Base-by-base conservation (phyloP, 2,113 vertebrate genomes). In the Lasiurus cinereus region DNA sequence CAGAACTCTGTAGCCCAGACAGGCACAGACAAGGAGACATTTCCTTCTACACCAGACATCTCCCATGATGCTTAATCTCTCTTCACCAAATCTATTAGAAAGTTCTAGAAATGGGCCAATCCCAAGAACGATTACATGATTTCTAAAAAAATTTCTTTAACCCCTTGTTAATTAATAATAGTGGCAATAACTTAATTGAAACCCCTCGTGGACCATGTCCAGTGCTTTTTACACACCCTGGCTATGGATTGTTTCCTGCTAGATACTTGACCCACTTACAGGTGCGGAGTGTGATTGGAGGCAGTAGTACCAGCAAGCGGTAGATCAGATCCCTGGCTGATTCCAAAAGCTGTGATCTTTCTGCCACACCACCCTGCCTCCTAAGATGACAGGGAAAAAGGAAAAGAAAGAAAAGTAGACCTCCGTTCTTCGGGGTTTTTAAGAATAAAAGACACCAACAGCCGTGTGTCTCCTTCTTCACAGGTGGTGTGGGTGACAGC, bases 401-500 rank as follows among this genome's bases (percentile, higher is more conserved):
- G 59, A 14, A 64, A 64, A 64, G 62, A 29, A 64, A 67, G 64
- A 67, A 14, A 67, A 15, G 36, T 48, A 11, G 39, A 39, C 16
- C 36, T 74, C 46, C 48, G 31, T 82, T 82, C 67, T 86, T 54
- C 5, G 29, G 91, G 36, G 24, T 54, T 76, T 92, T 82, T 8
- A 76, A 79, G 70, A 90, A 59, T 67, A 48, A 78, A 94, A 80
- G 64, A 36, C 48, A 50, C 21, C 6, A 69, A 33, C 3, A 39
- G 4, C 52, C 6, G 16, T 29, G 2, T 48, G 48, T 59, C 70
- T 90, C 39, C 83, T 79, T 95, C 48, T 64, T 84, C 80, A 74
- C 95, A 99, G 99, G 99, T 99, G 59, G 99, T 99, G 5, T 99
- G 99, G 99, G 99, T 99, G 97, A 99, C 99, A 2, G 99, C 99